phyloP scores from a whole-genome alignment of 2,113 vertebrate species.

The Protobothrops flavoviridis region DNA sequence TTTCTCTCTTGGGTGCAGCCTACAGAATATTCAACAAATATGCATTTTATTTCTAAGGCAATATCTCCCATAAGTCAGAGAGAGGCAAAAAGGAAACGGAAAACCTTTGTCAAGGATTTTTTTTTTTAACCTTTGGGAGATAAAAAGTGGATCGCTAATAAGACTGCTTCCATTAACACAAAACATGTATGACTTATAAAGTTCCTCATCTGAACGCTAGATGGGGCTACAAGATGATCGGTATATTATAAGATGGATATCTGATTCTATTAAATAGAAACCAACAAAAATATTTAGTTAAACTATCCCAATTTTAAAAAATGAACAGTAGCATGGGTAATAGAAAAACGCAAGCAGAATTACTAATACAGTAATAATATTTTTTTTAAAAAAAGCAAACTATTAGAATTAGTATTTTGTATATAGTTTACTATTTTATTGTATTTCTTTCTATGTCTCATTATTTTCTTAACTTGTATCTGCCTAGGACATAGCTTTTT shows the following conservation, averaged over 20 bases:
- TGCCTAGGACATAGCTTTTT: not conserved
- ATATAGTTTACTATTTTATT: not conserved
- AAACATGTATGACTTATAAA: not conserved
- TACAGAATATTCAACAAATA: not conserved
- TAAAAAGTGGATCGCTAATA: not conserved
- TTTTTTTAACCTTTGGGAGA: not conserved
- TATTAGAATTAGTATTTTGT: not conserved
- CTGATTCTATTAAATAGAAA: not conserved
- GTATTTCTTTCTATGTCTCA: not conserved
- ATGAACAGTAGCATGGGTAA: not conserved
- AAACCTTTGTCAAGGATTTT: not conserved
- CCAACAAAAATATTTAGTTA: not conserved
- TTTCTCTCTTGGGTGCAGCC: too few species aligned
- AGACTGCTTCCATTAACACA: not conserved
- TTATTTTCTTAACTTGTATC: not conserved
- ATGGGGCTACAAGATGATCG: slow-evolving; percentile 70
- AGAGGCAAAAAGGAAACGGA: not conserved
- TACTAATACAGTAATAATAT: not conserved
- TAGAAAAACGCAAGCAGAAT: not conserved
- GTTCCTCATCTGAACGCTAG: slow-evolving; percentile 67
- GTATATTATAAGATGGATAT: not conserved
- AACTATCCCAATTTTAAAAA: not conserved
- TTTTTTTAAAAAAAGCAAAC: not conserved
- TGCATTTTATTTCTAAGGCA: not conserved
- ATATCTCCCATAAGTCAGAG: not conserved